phyloP scores from a whole-genome alignment of 2,797 vertebrate species.

The Vultur gryphus region DNA sequence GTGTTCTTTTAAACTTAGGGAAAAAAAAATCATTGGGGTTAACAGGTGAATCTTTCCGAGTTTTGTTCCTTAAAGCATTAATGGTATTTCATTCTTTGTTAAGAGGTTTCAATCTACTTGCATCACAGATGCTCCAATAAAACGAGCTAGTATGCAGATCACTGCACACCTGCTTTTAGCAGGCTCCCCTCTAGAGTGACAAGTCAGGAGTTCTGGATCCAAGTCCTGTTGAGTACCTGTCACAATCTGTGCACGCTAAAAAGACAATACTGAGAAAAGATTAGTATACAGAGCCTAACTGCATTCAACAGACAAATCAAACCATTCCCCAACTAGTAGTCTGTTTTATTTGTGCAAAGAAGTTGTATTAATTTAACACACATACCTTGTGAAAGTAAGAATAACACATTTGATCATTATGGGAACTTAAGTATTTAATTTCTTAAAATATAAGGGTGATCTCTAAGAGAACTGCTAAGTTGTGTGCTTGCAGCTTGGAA shows the following conservation, averaged over 20 bases:
- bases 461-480: background rate
- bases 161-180: background rate
- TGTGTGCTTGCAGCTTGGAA: background rate
- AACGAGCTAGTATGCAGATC: background rate
- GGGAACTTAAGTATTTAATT: background rate
- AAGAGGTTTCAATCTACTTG: background rate
- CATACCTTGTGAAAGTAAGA: background rate
- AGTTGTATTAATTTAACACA: background rate
- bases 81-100: background rate
- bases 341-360: background rate
- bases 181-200: background rate
- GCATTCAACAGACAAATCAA: background rate
- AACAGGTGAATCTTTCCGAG: background rate
- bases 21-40: background rate
- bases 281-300: background rate
- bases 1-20: background rate
- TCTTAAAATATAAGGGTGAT: background rate
- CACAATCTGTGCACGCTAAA: background rate
- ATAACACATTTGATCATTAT: background rate
- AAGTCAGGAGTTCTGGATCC: background rate
- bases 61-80: background rate
- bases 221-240: background rate
- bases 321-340: background rate
- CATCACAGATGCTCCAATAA: background rate
- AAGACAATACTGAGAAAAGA: background rate